These are phyloP conservation scores for Pammene fasciana DNA, from an alignment of 2,888 invertebrate species.

Conservation along the genomic window DNA sequence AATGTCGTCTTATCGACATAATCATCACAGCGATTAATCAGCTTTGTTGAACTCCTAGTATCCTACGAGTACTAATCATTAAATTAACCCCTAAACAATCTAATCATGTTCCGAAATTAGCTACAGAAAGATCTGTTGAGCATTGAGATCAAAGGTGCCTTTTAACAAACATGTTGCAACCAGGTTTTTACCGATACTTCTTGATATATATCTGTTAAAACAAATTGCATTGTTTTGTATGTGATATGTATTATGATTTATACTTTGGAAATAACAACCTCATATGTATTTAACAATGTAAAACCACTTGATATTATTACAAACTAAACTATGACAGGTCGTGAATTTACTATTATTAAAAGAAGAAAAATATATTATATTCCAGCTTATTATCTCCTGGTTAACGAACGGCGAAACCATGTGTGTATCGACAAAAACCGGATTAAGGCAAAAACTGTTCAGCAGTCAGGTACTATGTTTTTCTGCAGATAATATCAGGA, in stretches of 20 bases:
- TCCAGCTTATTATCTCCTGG: too few species aligned
- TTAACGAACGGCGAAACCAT: too few species aligned
- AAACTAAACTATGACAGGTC: too few species aligned
- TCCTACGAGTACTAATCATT: slow-evolving; percentile 22
- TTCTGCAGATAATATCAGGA: slow-evolving; percentile 35
- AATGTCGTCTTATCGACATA: slow-evolving; percentile 28
- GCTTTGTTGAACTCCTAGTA: slow-evolving; percentile 53
- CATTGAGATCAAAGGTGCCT: slow-evolving; percentile 46
- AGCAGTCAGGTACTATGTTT: slow-evolving; percentile 20
- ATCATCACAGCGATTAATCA: slow-evolving; percentile 56
- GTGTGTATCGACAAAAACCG: slow-evolving; percentile 4
- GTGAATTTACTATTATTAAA: too few species aligned
- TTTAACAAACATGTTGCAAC: slow-evolving; percentile 1
- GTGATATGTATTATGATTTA: too few species aligned
- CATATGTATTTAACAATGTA: too few species aligned
- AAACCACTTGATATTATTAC: too few species aligned
- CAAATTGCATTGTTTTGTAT: too few species aligned
- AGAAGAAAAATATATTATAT: too few species aligned
- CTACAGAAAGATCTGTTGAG: slow-evolving; percentile 44
- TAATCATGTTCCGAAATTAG: slow-evolving; percentile 46
- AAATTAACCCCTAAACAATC: slow-evolving; percentile 34
- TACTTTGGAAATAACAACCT: too few species aligned
- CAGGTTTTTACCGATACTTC: slow-evolving; percentile 6
- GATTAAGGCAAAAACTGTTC: slow-evolving; percentile 12
- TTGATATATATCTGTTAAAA: too few species aligned